Base-by-base conservation (phyloP, 2,113 vertebrate species). In the Brachionichthys hirsutus region DNA sequence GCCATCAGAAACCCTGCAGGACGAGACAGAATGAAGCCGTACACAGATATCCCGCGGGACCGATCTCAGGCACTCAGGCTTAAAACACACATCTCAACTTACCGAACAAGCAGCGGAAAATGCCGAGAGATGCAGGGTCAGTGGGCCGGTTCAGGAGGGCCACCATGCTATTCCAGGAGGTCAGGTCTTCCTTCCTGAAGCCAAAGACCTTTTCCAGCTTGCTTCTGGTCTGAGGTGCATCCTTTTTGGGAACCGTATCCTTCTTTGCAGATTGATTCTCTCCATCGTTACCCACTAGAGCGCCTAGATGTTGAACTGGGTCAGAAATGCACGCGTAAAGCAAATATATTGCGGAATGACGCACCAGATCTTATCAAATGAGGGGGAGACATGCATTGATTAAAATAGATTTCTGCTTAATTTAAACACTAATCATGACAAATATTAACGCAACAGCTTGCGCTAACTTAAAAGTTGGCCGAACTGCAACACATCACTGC, bases 61-160 rank as follows among this genome's bases (percentile, higher is more conserved):
- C 4, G 12, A n/a, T 13, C 12, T 54, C 24, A 30, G 24, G 14
- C 16, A 10, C 7, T 41, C 6, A 12, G n/a, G n/a, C n/a, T n/a
- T n/a, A n/a, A n/a, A 2, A 41, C 47, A 4, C 8, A 16, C 40
- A 22, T 16, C 16, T 35, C 13, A 14, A 53, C 87, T 93, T 69
- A 95, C 95, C 95, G 65, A 96, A 97, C 60, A 95, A 85, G 78
- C 90, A 92, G 60, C 95, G 93, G 75, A 97, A 97, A 59, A 94
- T 88, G 1, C 93, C 94, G 9, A 97, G 78, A 6, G 89, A 91
- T 0, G 94, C 94, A 0, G 95, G 93, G 67, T 97, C 94, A 2
- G 89, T 89, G 18, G 95, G 95, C 0, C 94, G 85, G 78, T 93
- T 95, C 53, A 97, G 80, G 18, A 97, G 88, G 62, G 86, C 67